phyloP scores from a whole-genome alignment of 2,113 vertebrate species.

The Odontesthes bonariensis region DNA sequence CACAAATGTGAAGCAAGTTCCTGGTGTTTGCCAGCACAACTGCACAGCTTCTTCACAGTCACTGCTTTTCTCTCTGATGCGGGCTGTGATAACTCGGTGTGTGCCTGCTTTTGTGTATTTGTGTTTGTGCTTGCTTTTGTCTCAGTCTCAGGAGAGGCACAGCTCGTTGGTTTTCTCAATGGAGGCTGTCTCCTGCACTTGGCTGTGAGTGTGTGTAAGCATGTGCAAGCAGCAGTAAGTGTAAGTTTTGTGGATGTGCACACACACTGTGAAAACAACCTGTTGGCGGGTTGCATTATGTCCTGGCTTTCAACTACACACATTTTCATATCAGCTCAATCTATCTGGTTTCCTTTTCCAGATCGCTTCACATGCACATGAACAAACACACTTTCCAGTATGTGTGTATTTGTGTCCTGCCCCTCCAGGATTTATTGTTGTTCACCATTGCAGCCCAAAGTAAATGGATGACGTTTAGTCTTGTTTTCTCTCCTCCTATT shows the following conservation, averaged over 20 bases:
- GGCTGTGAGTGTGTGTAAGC: conserved; percentile 33
- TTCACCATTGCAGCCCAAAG: conserved; percentile 71
- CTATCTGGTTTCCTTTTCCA: conserved; percentile 77
- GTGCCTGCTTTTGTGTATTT: conserved; percentile 19
- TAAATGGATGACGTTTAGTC: conserved; percentile 75
- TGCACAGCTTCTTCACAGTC: conserved; percentile 59
- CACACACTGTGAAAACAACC: conserved; percentile 65
- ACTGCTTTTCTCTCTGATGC: conserved; percentile 47
- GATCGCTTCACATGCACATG: conserved; percentile 68
- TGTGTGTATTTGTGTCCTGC: conserved; percentile 35
- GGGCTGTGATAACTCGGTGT: conserved; percentile 46
- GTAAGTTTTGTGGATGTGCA: conserved; percentile 19
- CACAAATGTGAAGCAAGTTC: conserved; percentile 29
- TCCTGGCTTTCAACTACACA: conserved; percentile 69
- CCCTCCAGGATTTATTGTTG: conserved; percentile 70
- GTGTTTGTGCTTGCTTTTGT: conserved; percentile 14
- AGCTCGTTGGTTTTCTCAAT: conserved; percentile 81
- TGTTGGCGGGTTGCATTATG: conserved; percentile 71
- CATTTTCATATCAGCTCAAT: conserved; percentile 75
- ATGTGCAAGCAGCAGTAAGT: conserved; percentile 18
- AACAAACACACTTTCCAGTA: conserved; percentile 66
- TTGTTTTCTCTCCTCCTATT: conserved; percentile 71
- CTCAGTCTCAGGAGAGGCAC: conserved; percentile 72
- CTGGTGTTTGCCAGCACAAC: conserved; percentile 42
- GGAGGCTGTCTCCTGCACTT: conserved; percentile 79